phyloP scores from a whole-genome alignment of 23 tunicate genomes.

The Phallusia fumigata region DNA sequence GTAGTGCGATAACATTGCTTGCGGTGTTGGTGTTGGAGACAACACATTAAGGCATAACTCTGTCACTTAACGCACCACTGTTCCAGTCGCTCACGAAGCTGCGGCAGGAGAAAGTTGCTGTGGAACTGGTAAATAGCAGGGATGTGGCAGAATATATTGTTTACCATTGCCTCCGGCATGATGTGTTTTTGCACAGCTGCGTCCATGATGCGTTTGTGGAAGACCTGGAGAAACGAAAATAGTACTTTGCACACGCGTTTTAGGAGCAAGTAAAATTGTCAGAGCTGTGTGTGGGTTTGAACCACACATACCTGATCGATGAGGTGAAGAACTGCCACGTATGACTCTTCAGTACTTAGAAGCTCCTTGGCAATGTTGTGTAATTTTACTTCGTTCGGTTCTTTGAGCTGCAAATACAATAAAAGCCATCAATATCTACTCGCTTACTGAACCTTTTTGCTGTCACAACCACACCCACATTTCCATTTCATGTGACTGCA shows the following conservation, averaged over 20 bases:
- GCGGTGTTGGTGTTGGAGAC: not conserved
- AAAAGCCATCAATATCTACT: no score
- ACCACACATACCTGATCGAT: slow-evolving; percentile 70
- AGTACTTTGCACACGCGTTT: no score
- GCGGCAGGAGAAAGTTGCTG: slow-evolving; percentile 75
- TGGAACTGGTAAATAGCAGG: slow-evolving; percentile 88
- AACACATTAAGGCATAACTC: not conserved
- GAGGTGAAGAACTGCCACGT: slow-evolving; percentile 69
- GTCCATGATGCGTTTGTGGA: slow-evolving; percentile 74
- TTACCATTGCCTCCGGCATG: slow-evolving; percentile 63
- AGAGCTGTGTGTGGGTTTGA: no score
- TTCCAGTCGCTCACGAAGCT: slow-evolving; percentile 57
- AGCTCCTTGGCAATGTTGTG: slow-evolving; percentile 89
- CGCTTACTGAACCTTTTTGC: no score
- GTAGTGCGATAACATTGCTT: no score
- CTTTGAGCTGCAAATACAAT: slow-evolving; percentile 32
- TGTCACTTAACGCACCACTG: slow-evolving; percentile 45
- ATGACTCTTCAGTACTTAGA: slow-evolving; percentile 69
- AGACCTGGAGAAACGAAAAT: slow-evolving; percentile 36
- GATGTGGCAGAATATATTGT: slow-evolving; percentile 83
- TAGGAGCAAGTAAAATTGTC: no score
- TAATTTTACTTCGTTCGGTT: slow-evolving; percentile 64
- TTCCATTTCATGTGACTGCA: not conserved
- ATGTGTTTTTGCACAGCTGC: slow-evolving; percentile 53
- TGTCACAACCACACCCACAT: no score